These are phyloP conservation scores for Pyrrhosoma nymphula DNA, from an alignment of 2,888 invertebrate species.

Conservation along the genomic window DNA sequence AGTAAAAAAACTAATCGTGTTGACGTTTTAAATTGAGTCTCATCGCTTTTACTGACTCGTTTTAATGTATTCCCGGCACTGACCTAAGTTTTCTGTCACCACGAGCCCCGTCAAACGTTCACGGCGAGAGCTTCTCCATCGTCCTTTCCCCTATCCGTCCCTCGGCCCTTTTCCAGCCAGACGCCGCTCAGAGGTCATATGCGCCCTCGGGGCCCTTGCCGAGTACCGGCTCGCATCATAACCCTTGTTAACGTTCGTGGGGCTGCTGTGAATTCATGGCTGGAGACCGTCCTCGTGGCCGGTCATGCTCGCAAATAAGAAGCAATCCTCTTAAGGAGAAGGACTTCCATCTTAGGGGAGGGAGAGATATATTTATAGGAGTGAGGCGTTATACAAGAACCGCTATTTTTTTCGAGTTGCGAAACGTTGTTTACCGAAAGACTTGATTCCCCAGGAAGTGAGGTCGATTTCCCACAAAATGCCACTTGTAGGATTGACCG, in stretches of 20 bases:
- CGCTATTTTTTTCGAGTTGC: no score
- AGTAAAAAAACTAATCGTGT: background rate
- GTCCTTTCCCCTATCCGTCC: background rate
- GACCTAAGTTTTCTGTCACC: conserved; percentile 46
- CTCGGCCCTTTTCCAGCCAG: no score
- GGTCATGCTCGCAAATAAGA: background rate
- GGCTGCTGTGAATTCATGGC: background rate
- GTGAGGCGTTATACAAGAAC: no score
- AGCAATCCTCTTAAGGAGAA: background rate
- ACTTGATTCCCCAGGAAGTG: no score
- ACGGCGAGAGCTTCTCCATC: background rate
- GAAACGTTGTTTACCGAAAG: no score
- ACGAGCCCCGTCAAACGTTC: background rate
- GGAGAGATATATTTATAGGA: background rate
- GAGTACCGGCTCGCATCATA: background rate
- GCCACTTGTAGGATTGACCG: no score
- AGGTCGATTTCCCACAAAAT: no score
- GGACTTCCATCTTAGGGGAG: background rate
- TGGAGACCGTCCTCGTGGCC: background rate
- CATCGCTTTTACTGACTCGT: conserved; percentile 31
- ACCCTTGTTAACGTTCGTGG: background rate
- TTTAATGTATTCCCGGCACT: conserved; percentile 20
- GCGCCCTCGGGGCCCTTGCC: background rate
- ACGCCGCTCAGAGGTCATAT: background rate
- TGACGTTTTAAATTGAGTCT: conserved; percentile 54